These are phyloP conservation scores for Cettia cetti DNA, from an alignment of 2,113 vertebrate species.

Conservation along the genomic window DNA sequence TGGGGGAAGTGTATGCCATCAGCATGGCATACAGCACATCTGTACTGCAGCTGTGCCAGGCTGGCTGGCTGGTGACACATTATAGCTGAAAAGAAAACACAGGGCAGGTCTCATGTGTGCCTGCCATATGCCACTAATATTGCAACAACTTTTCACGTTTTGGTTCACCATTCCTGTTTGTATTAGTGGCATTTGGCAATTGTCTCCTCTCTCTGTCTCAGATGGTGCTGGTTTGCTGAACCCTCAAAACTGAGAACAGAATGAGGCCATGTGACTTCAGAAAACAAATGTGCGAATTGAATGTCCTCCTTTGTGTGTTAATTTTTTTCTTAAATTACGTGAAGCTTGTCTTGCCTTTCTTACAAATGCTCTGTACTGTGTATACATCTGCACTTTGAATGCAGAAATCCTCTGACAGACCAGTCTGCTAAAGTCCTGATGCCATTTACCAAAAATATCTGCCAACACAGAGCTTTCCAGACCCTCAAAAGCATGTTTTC, in stretches of 20 bases:
- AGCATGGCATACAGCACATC: background rate
- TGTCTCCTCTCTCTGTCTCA: background rate
- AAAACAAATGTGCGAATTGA: background rate
- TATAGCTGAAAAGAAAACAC: background rate
- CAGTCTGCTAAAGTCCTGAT: background rate
- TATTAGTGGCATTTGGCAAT: background rate
- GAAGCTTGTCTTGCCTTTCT: background rate
- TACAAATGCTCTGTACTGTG: background rate
- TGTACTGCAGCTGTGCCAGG: constrained; percentile 5
- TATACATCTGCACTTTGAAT: background rate
- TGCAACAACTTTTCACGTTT: background rate
- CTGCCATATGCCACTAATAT: background rate
- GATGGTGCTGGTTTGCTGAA: background rate
- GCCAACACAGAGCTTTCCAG: background rate
- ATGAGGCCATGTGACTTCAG: background rate
- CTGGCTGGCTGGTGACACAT: background rate
- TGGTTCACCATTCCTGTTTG: background rate
- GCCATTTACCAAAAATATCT: background rate
- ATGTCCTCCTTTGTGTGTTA: background rate
- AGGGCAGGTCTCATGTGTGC: background rate
- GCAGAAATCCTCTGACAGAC: background rate
- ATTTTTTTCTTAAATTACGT: background rate
- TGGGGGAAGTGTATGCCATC: background rate
- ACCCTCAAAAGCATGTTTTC: background rate
- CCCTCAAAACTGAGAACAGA: background rate